Base-by-base conservation (phyloP, 2,113 vertebrate genomes). In the Ciconia stormi region DNA sequence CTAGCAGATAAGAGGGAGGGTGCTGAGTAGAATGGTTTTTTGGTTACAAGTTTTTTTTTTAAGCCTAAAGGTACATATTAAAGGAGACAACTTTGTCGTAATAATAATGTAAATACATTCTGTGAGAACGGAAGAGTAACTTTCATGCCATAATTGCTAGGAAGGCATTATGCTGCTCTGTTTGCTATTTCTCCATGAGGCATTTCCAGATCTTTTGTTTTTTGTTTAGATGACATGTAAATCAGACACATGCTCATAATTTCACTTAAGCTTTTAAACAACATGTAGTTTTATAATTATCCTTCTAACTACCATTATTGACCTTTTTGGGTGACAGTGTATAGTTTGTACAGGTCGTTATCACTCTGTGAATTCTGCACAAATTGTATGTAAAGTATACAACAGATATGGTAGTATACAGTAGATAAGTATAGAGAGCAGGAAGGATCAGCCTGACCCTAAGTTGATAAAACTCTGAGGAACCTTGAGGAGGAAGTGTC, bases 221-320 rank as follows among this genome's bases (percentile, higher is more conserved):
- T 76, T 72, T 92, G 26, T 86, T 97, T 87, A 90, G 58, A 46
- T 90, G 63, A 61, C 8, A 7, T 82, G 59, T 81, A 86, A 96
- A 96, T 93, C 86, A 93, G 40, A 84, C 66, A 86, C 20, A 91
- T 55, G 58, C 30, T 79, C 44, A 85, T 91, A 97, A 95, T 93
- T 96, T 96, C 91, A 97, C 77, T 85, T 66, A 82, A 19, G 49
- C n/a, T 87, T 96, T 95, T 96, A 90, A 97, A 93, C 77, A 94
- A 73, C 50, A 69, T 32, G 23, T 63, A 89, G 81, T 74, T 96
- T 70, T 72, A 88, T 91, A 94, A 97, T 97, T 96, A 95, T 82
- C 66, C 46, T 91, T 96, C 95, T 89, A 97, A 79, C 76, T 93
- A 87, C 61, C 5, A 18, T 86, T 91, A 81, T 76, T 89, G 93